These are phyloP conservation scores for Drosophila tropicalis DNA, from an alignment of 1,140 invertebrate species.

Conservation along the genomic window DNA sequence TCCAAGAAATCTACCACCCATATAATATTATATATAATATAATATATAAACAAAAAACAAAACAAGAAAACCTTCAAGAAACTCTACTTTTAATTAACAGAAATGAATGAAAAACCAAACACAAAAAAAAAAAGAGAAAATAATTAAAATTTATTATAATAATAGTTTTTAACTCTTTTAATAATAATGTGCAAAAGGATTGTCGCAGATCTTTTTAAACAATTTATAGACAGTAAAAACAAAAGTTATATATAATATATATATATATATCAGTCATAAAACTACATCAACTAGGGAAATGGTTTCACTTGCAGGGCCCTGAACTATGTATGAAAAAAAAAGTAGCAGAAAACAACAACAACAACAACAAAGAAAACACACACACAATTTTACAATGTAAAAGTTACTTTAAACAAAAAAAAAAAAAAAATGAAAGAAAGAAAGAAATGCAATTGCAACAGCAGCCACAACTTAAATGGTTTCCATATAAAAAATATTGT, in stretches of 20 bases:
- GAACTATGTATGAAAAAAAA: conserved; percentile 13
- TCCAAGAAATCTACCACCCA: conserved; percentile 3
- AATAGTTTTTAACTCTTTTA: conserved; percentile 10
- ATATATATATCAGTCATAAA: conserved; percentile 30
- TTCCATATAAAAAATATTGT: conserved; percentile 42
- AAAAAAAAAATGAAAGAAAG: neutral
- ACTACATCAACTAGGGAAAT: conserved; percentile 37
- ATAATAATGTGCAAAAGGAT: conserved; percentile 14
- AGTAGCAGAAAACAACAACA: neutral
- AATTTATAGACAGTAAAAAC: neutral
- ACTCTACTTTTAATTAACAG: conserved; percentile 15
- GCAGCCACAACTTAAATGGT: conserved; percentile 59
- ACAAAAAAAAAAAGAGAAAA: neutral
- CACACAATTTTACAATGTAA: conserved; percentile 27
- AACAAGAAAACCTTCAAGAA: conserved; percentile 12
- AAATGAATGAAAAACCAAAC: neutral
- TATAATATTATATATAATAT: conserved; percentile 15
- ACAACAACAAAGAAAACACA: neutral
- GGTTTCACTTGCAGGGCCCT: conserved; percentile 58
- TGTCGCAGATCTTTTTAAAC: conserved; percentile 8
- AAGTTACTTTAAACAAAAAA: conserved; percentile 24
- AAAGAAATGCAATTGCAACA: conserved; percentile 4
- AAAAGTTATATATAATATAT: conserved; percentile 36
- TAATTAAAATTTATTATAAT: conserved; percentile 5
- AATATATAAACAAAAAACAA: conserved; percentile 36